Base-by-base conservation (phyloP, 2,888 invertebrate genomes). In the Rugalucina vietnamica region DNA sequence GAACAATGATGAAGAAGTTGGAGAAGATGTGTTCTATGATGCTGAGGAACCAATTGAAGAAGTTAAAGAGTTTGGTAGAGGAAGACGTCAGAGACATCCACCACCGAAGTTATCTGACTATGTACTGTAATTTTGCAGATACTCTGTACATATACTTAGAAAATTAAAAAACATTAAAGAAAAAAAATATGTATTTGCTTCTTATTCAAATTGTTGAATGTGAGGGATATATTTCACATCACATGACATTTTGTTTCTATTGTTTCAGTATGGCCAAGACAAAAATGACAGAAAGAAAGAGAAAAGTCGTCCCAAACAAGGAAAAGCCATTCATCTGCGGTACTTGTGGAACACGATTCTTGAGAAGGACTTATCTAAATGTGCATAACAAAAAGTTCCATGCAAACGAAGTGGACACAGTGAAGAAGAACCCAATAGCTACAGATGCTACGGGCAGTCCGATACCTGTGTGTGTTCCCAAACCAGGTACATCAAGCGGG, bases 221-320 rank as follows among this genome's bases (percentile, higher is more conserved):
- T n/a, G n/a, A n/a, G n/a, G n/a, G n/a, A n/a, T n/a, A n/a, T n/a
- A n/a, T n/a, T n/a, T n/a, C n/a, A n/a, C n/a, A n/a, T n/a, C n/a
- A n/a, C n/a, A n/a, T n/a, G n/a, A n/a, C n/a, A n/a, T 18, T 54
- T 54, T 54, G 21, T 54, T 54, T 54, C 4, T 60, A 21, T 60
- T 60, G 60, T 60, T 60, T 60, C 60, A 60, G 60, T 29, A 60
- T 60, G 60, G 60, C 60, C 27, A 60, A 21, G 29, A 60, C 60
- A 60, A 60, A 60, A 29, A 60, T 29, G 5, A 60, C 60, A 27
- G 29, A 60, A 27, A 27, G 60, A 29, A 18, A 60, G 21, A 27
- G 60, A 29, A 60, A 60, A 29, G 29, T 27, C 3, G 60, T 60
- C 14, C 5, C 5, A 4, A 5, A 27, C 1, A 29, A 27, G 18